These are phyloP conservation scores for Clarias magur DNA, from an alignment of 2,113 vertebrate genomes.

Conservation along the genomic window DNA sequence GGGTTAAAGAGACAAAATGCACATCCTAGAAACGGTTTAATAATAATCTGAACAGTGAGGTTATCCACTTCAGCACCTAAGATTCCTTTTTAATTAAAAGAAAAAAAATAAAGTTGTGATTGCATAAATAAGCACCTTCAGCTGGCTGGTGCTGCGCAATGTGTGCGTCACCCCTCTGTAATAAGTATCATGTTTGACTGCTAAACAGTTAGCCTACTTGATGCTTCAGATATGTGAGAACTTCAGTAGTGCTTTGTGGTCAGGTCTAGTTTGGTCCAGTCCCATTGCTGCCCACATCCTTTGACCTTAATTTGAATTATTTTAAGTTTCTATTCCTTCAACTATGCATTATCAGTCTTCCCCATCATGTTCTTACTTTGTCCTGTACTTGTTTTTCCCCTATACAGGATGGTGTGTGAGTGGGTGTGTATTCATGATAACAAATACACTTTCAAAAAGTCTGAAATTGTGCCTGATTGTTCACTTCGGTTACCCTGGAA, in stretches of 20 bases:
- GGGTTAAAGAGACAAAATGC: neutral
- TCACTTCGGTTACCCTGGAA: neutral
- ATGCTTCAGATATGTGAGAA: neutral
- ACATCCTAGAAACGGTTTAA: neutral
- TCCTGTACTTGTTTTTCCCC: neutral
- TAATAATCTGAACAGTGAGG: neutral
- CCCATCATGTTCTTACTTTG: slow-evolving; percentile 2
- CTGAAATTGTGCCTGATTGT: slow-evolving; percentile 11
- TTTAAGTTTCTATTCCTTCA: slow-evolving; percentile 11
- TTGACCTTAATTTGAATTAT: slow-evolving; percentile 10
- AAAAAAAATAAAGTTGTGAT: neutral
- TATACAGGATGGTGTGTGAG: neutral
- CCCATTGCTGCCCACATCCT: neutral
- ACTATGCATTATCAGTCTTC: neutral
- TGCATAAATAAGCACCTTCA: neutral
- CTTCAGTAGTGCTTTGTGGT: neutral
- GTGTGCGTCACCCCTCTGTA: neutral
- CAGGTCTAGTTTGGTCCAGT: neutral
- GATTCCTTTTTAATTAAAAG: neutral
- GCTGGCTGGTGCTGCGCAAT: neutral
- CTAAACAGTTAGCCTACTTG: neutral
- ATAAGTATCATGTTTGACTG: neutral
- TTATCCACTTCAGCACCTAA: neutral
- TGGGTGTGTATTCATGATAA: neutral
- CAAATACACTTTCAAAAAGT: neutral